A percentile compares a stretch with the other conserved stretches of the same genome.
These are phyloP conservation scores for Pavo muticus DNA, from an alignment of 2,113 vertebrate genomes.

Conservation along the genomic window DNA sequence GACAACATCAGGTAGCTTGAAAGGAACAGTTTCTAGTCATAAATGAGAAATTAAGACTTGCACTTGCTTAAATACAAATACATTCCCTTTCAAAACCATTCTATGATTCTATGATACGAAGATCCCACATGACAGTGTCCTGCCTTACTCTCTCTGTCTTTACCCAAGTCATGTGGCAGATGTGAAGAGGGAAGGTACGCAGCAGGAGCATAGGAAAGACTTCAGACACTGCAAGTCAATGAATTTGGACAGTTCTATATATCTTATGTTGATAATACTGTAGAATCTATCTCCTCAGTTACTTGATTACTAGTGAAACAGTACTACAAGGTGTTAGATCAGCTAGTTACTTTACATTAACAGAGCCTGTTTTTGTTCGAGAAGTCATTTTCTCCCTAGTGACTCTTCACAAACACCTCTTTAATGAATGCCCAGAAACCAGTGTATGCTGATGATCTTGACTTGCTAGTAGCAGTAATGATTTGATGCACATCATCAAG, in stretches of 20 bases:
- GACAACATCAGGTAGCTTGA: neutral
- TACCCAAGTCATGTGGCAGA: neutral
- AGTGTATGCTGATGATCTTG: neutral
- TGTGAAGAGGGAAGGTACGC: neutral
- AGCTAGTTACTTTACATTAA: neutral
- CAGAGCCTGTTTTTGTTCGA: neutral
- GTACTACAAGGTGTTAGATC: neutral
- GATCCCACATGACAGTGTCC: neutral
- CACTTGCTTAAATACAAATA: neutral
- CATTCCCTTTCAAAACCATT: neutral
- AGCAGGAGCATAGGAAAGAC: neutral
- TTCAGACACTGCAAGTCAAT: rapidly evolving
- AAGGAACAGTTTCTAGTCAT: neutral
- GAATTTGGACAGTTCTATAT: neutral
- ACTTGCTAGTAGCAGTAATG: neutral
- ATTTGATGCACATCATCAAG: neutral
- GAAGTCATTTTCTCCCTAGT: neutral
- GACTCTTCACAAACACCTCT: neutral
- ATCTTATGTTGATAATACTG: neutral
- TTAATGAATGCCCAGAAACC: neutral
- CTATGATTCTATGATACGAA: neutral
- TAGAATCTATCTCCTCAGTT: neutral
- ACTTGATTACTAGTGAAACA: neutral
- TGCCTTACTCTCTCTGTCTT: neutral
- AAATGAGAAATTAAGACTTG: neutral